These are phyloP conservation scores for Halesus radiatus DNA, from an alignment of 1,140 invertebrate species.

Conservation along the genomic window DNA sequence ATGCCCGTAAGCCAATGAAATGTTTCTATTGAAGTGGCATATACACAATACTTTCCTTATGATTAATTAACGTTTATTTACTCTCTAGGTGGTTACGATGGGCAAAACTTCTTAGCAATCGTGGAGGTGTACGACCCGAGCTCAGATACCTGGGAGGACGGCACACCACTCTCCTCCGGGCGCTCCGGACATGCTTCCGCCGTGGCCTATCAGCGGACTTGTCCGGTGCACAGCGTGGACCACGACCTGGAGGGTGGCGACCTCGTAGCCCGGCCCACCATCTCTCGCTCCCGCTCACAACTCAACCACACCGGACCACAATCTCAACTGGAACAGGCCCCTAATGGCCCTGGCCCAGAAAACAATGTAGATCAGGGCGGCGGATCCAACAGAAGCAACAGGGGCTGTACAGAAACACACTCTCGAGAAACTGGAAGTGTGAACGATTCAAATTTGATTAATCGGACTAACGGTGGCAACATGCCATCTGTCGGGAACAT, in stretches of 20 bases:
- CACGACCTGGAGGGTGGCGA: conserved; percentile 47
- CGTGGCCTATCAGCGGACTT: conserved; percentile 81
- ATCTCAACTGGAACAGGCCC: neutral
- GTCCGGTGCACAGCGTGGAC: conserved; percentile 70
- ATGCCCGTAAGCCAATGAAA: no score
- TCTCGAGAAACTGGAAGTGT: neutral
- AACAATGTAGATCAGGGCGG: neutral
- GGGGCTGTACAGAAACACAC: no score
- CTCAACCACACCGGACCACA: no score
- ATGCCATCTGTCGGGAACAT: conserved; percentile 13
- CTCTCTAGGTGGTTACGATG: conserved; percentile 86
- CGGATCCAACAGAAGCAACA: no score
- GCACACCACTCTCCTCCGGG: conserved; percentile 85
- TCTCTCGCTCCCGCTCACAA: neutral
- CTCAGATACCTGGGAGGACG: conserved; percentile 81
- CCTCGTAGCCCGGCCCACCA: neutral
- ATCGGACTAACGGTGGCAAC: neutral
- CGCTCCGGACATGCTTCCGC: conserved; percentile 92
- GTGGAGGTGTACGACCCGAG: conserved; percentile 90
- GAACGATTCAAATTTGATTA: neutral
- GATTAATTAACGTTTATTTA: neutral
- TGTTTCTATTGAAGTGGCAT: no score
- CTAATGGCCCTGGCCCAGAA: neutral
- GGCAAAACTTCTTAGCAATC: conserved; percentile 82
- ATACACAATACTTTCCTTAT: no score